Percentiles rank a stretch among this genome's conserved stretches.
These are phyloP conservation scores for Ochlodes sylvanus DNA, from an alignment of 2,888 invertebrate genomes.

Conservation along the genomic window DNA sequence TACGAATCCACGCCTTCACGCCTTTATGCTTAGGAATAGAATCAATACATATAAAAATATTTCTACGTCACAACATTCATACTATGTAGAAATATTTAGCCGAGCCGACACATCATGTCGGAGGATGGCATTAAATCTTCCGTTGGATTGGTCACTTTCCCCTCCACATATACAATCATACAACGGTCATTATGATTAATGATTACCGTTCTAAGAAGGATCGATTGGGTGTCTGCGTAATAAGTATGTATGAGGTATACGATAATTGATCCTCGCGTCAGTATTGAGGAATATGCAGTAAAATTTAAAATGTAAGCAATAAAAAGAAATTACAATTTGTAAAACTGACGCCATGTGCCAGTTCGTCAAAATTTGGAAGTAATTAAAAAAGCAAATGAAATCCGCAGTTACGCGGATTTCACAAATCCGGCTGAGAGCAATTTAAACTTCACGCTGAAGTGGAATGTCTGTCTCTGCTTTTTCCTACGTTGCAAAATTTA, in stretches of 20 bases:
- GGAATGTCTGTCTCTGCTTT: conserved; percentile 25
- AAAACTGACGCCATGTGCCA: conserved; percentile 5
- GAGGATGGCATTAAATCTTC: no score
- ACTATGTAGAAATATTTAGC: background rate
- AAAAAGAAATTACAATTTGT: conserved; percentile 4
- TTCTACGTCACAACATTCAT: no score
- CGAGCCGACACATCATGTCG: background rate
- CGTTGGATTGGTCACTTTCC: no score
- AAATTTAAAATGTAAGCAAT: background rate
- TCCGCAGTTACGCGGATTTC: conserved; percentile 20
- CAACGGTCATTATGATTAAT: no score
- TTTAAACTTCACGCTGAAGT: conserved; percentile 32
- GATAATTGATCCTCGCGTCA: background rate
- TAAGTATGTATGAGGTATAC: no score
- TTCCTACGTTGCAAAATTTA: conserved; percentile 4
- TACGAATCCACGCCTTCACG: no score
- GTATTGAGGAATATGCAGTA: background rate
- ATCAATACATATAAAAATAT: no score
- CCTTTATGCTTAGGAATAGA: no score
- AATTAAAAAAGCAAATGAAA: conserved; percentile 27
- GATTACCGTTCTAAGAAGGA: no score
- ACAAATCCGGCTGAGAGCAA: conserved; percentile 28
- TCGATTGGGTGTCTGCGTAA: no score
- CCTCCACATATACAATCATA: no score
- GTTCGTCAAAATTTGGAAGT: conserved; percentile 19